Evolutionary conservation across 2,888 invertebrate species (phyloP), one percentile per base, ranked within the genome.

Genomic region (Neoscelio sp.): DNA sequence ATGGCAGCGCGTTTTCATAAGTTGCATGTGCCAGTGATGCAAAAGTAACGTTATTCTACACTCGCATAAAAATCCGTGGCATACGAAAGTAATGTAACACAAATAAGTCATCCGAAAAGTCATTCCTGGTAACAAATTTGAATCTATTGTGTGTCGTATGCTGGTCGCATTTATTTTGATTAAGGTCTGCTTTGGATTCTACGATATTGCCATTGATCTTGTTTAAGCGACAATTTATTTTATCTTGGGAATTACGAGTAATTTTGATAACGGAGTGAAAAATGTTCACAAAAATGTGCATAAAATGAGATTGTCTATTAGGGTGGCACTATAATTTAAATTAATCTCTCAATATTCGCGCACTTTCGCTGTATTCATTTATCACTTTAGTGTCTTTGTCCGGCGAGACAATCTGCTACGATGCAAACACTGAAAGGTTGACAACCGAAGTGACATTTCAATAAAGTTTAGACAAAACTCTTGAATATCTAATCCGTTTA

Each of bases 21-120:
- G 40, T 42, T 15, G 6, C 10, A 15, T 1, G 5, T 13, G 12
- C 13, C 40, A 10, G 26, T 58, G 15, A 18, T 18, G 13, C 7
- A 42, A 28, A 44, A 28, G 17, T 23, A n/a, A 38, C 17, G 50
- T 64, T 15, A 28, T 50, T 38, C 50, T 28, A 23, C 17, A n/a
- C 28, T 58, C 12, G 20, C 17, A 12, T 8, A 58, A 42, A 58
- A 42, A 30, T 42, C 15, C n/a, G 10, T 40, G 13, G 5, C 2
- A 64, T 12, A 50, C 35, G 64, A 50, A 64, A 64, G 62, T 20
- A 62, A 26, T 38, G 26, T 48, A 62, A 50, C 28, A 38, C 38
- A 40, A 50, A 38, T 48, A 17, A 50, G 26, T 17, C 23, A 38
- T 2, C 23, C 13, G n/a, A 17, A 48, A 64, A 64, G 28, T 17